phyloP scores from a whole-genome alignment of 2,797 vertebrate genomes.

The Cyclopterus lumpus region DNA sequence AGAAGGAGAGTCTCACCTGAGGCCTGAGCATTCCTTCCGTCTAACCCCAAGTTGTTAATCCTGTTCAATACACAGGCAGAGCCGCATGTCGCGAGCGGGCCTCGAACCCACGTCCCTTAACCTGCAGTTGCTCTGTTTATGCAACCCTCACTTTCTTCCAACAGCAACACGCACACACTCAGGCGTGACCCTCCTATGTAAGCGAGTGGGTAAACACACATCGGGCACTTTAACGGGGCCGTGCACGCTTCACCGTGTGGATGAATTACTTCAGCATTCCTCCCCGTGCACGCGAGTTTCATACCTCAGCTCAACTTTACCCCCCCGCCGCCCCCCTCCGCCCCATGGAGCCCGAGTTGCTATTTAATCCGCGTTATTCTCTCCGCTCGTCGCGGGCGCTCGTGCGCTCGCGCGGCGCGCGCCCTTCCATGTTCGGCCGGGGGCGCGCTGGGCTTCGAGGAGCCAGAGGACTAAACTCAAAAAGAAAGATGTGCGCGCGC shows the following conservation, averaged over 20 bases:
- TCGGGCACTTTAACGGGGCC: neutral
- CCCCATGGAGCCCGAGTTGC: conserved; percentile 64
- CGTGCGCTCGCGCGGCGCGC: conserved; percentile 56
- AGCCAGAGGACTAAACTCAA: conserved; percentile 20
- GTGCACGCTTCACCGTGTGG: conserved; percentile 6
- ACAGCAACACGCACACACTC: conserved; percentile 26
- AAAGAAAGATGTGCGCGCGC: conserved; percentile 56
- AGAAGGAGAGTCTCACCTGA: conserved; percentile 67
- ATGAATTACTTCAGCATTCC: conserved; percentile 58
- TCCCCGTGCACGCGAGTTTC: conserved; percentile 72
- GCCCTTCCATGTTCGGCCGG: conserved; percentile 60
- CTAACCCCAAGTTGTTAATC: conserved; percentile 72
- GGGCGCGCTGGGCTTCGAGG: conserved; percentile 3
- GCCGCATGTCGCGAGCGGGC: conserved; percentile 70
- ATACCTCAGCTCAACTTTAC: conserved; percentile 85
- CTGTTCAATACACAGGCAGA: conserved; percentile 78
- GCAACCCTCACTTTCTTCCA: conserved; percentile 67
- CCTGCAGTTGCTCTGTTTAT: conserved; percentile 71
- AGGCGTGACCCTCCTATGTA: neutral
- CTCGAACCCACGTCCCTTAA: conserved; percentile 55
- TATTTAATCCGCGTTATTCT: conserved; percentile 71
- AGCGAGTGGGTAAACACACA: conserved; percentile 21
- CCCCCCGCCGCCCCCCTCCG: conserved; percentile 34
- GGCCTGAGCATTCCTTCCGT: conserved; percentile 69
- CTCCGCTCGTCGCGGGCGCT: conserved; percentile 58